Evolutionary conservation across 2,888 invertebrate genomes (phyloP).

Genomic region (Digitonthophagus gazella): DNA sequence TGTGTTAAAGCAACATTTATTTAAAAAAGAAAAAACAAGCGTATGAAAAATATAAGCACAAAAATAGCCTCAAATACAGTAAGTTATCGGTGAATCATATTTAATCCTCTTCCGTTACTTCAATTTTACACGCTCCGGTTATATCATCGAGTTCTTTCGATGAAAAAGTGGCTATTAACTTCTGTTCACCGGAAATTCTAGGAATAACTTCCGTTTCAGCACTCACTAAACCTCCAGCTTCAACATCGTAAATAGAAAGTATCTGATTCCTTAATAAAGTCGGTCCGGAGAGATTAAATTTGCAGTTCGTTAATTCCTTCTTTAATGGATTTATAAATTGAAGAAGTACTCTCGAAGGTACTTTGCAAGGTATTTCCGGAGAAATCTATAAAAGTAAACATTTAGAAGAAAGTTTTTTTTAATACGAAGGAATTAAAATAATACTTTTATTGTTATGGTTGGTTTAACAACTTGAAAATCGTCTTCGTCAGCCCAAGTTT

Average conservation of each 20-base stretch:
- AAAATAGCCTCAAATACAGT: too few species aligned
- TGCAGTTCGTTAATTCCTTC: conserved; percentile 62
- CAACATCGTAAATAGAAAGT: conserved; percentile 57
- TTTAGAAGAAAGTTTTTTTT: not conserved
- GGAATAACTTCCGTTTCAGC: conserved; percentile 62
- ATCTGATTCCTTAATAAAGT: conserved; percentile 62
- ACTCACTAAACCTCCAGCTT: conserved; percentile 55
- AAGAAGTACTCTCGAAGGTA: conserved; percentile 57
- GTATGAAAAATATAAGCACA: too few species aligned
- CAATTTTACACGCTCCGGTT: conserved; percentile 62
- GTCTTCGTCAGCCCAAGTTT: conserved; percentile 80
- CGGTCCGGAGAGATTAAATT: conserved; percentile 69
- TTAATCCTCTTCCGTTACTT: conserved; percentile 48
- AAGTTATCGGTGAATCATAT: too few species aligned
- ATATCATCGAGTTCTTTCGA: conserved; percentile 70
- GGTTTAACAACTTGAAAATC: conserved; percentile 79
- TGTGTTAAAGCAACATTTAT: too few species aligned
- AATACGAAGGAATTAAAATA: not conserved
- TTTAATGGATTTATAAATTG: conserved; percentile 72
- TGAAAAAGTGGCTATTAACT: conserved; percentile 68
- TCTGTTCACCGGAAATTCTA: conserved; percentile 62
- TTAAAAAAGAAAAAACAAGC: too few species aligned
- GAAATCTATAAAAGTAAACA: conserved; percentile 55
- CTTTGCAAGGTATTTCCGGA: conserved; percentile 58
- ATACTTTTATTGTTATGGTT: conserved; percentile 65